Percentiles rank a stretch among this genome's conserved stretches.
Evolutionary conservation across 2,888 invertebrate species (phyloP).

Genomic region (Hydriomena furcata): DNA sequence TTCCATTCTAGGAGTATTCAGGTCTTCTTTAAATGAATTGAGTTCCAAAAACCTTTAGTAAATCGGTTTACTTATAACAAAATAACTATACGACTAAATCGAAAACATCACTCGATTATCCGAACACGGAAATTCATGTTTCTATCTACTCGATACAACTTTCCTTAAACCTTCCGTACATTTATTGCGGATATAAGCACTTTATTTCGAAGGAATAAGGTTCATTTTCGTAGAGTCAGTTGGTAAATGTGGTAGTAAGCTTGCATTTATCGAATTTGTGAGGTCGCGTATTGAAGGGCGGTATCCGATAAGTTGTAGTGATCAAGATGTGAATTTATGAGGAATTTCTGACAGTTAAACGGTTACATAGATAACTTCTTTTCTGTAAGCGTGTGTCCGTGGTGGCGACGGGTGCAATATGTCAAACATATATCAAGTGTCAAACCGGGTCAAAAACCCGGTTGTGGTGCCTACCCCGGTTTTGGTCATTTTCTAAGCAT

Average conservation of each 20-base stretch:
- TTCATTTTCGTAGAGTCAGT: not conserved
- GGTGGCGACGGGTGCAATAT: too few species aligned
- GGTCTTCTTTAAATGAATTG: too few species aligned
- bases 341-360: conserved; percentile 7
- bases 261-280: conserved; percentile 32
- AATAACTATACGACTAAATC: conserved; percentile 29
- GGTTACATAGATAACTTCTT: conserved; percentile 4
- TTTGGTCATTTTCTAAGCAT: too few species aligned
- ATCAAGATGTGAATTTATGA: conserved; percentile 21
- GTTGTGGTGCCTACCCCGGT: too few species aligned
- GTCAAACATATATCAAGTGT: too few species aligned
- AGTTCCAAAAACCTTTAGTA: conserved; percentile 16
- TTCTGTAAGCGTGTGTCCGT: too few species aligned
- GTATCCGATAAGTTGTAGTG: conserved; percentile 20
- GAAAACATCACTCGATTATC: conserved; percentile 35
- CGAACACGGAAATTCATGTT: conserved; percentile 32
- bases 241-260: conserved; percentile 9
- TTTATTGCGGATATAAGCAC: conserved; percentile 6
- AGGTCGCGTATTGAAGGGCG: conserved; percentile 26
- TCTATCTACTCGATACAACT: conserved; percentile 32
- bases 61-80: conserved; percentile 21
- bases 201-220: conserved; percentile 16
- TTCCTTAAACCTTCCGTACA: conserved; percentile 28
- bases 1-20: too few species aligned
- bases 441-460: too few species aligned